Base-by-base conservation (phyloP, 2,888 invertebrate species). In the Sialis fuliginosa region DNA sequence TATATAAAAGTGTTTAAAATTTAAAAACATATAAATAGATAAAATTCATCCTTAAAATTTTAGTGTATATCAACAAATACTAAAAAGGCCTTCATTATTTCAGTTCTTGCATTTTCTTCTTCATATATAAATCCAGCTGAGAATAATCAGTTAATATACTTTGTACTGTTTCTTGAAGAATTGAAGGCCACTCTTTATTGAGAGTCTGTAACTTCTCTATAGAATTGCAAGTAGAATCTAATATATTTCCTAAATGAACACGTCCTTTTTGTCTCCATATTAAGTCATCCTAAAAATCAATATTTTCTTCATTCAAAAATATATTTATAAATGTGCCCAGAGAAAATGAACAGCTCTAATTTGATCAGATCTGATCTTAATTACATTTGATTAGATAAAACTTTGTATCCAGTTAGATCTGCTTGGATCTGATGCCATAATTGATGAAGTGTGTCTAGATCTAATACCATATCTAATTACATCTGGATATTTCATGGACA, bases 111-210 rank as follows among this genome's bases (percentile, higher is more conserved):
- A 77, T 70, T 61, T 74, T 72, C 49, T 70, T 73, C 60, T 85
- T 83, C 65, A 87, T 79, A 60, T 89, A 89, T 48, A 72, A 66
- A 59, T 87, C 81, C 69, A 88, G 73, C 54, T 88, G 75, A n/a
- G 81, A 75, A 59, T 83, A 89, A 62, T 89, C 89, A 49, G 74
- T 69, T 49, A 90, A 66, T 9, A 85, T 81, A 54, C 84, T 81
- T 56, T 79, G 77, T 52, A 89, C 77, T 63, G 87, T 77, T 58
- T 85, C 83, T 42, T 79, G 69, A 53, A 90, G 69, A 57, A 89
- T 75, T 46, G 70, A 70, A 10, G 85, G 81, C 89, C 89, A 89
- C 56, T 81, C 73, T 40, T 74, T 68, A 56, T 88, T 83, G 48
- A 90, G 67, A 49, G 77, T 68, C 52, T 81, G 75, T 48, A 89